Conservation (phyloP, 2,888 invertebrate genomes). For the Hirtodrosophila confusa region DNA sequence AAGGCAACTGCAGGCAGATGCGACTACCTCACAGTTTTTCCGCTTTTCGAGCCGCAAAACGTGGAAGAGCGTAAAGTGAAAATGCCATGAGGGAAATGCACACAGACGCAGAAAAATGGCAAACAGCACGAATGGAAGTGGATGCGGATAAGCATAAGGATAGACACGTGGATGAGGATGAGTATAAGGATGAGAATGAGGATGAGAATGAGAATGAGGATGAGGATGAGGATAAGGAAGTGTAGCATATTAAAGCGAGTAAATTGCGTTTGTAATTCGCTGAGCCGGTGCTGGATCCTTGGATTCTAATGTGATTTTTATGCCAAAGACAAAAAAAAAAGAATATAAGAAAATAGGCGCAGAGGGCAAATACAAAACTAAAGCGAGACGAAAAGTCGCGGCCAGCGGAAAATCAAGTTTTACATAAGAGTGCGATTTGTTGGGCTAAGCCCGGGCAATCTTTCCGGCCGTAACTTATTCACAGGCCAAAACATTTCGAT, state of each 20-base stretch:
- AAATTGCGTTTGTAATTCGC: constrained; percentile 30
- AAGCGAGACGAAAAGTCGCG: constrained; percentile 5
- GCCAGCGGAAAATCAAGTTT: constrained; percentile 2
- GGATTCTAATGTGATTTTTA: constrained; percentile 52
- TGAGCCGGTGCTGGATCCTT: background rate
- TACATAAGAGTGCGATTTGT: constrained; percentile 9
- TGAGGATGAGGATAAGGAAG: constrained; percentile 23
- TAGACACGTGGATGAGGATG: constrained; percentile 12
- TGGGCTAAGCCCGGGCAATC: no score
- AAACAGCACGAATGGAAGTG: constrained; percentile 19
- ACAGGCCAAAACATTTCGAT: background rate
- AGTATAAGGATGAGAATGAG: constrained; percentile 1
- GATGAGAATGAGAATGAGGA: constrained; percentile 1
- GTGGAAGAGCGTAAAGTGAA: constrained; percentile 45
- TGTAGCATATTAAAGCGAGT: constrained; percentile 41
- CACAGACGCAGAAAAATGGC: constrained; percentile 22
- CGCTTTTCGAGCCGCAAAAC: constrained; percentile 20
- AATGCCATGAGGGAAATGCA: constrained; percentile 66
- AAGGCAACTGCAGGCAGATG: constrained; percentile 12
- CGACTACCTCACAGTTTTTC: constrained; percentile 20
- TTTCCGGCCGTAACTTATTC: background rate
- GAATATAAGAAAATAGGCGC: no score
- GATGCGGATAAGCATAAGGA: constrained; percentile 10
- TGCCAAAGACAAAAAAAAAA: constrained; percentile 7
- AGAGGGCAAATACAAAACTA: constrained; percentile 14